These are phyloP conservation scores for Siphamia tubifer DNA, from an alignment of 2,113 vertebrate genomes.

Conservation along the genomic window DNA sequence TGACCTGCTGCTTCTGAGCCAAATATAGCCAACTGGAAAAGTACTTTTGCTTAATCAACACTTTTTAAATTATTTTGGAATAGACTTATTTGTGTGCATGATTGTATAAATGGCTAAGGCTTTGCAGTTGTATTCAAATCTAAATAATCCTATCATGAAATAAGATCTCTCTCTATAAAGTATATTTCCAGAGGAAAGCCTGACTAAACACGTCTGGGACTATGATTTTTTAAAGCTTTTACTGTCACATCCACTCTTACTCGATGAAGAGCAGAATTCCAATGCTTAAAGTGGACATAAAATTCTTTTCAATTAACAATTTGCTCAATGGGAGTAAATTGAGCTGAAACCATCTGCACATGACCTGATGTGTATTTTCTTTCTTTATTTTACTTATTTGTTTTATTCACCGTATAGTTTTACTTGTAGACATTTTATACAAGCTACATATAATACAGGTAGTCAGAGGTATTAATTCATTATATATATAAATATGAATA, in stretches of 20 bases:
- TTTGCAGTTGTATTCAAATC: neutral
- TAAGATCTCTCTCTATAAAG: neutral
- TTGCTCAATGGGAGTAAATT: conserved; percentile 36
- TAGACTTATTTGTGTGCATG: neutral
- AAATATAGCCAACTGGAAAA: conserved; percentile 65
- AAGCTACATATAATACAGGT: no score
- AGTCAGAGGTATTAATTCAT: no score
- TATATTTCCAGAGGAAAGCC: neutral
- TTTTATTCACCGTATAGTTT: no score
- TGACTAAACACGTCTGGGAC: neutral
- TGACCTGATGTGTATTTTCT: no score
- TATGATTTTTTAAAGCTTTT: no score
- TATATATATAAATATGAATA: no score
- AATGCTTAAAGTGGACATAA: neutral
- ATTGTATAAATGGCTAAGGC: neutral
- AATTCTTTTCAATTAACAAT: conserved; percentile 35
- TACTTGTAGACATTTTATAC: no score
- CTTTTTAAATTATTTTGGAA: conserved; percentile 25
- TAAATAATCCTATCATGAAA: neutral
- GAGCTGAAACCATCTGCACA: conserved; percentile 1
- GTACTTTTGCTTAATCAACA: conserved; percentile 58
- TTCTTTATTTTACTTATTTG: no score
- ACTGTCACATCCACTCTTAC: no score
- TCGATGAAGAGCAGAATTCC: conserved; percentile 22
- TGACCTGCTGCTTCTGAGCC: conserved; percentile 41